Evolutionary conservation across 2,888 invertebrate genomes (phyloP), one percentile per base, ranked within the genome.

Genomic region (Sussaba pulchella): DNA sequence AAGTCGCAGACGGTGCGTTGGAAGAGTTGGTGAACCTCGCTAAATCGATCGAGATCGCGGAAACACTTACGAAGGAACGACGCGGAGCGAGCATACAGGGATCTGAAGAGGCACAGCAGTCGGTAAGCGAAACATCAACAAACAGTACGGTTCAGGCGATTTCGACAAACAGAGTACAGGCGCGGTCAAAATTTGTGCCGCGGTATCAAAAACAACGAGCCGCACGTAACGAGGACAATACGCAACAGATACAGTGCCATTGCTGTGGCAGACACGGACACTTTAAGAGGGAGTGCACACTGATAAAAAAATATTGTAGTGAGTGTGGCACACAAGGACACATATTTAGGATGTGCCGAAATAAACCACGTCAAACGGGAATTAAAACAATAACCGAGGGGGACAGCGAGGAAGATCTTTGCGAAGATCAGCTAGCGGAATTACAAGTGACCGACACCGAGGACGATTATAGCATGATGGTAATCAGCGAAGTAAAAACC

Each of bases 131-230:
- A 10, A 31, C 31, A 10, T 24, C 64, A 31, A 47, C 45, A 64
- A 64, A 26, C 45, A 64, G 31, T 31, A 31, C 31, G 41, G 31
- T 61, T n/a, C 39, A 61, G 1, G 41, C 41, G 19, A 61, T 61
- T 19, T 61, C 61, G 19, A 6, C 41, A 8, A 19, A 19, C 26
- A 36, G 41, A 61, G 41, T n/a, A 24, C 24, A 17, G 17, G n/a
- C 12, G 39, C 61, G 61, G 41, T 14, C 39, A 12, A 41, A 41
- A 26, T 26, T 26, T 19, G 39, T 17, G 41, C 39, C 39, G 41
- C 17, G 41, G 14, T 61, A 31, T 26, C 31, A 47, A 14, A 64
- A 64, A 26, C 45, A 64, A 54, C 54, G 54, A 57, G 57, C n/a
- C 14, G 4, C 45, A 45, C n/a, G 45, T 14, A 3, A n/a, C 31